A percentile compares a stretch with the other conserved stretches of the same genome.
These are phyloP conservation scores for Drosophila kikkawai DNA, from an alignment of 1,140 invertebrate species.

Conservation along the genomic window DNA sequence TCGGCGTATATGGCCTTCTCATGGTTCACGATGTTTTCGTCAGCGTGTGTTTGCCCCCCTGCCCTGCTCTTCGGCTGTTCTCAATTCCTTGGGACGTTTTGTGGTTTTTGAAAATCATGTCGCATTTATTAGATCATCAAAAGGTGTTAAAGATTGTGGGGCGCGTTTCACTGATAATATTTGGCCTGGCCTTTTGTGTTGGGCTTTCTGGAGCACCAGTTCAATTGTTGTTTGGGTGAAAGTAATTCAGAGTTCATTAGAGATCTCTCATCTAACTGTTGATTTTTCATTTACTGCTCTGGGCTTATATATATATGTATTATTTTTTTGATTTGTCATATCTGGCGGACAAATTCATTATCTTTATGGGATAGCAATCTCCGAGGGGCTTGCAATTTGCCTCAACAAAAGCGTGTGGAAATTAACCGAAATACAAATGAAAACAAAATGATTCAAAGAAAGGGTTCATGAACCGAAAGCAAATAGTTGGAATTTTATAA, in stretches of 20 bases:
- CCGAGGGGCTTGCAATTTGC: slow-evolving; percentile 25
- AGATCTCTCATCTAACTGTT: slow-evolving; percentile 36
- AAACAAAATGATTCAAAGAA: not conserved
- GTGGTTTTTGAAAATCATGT: slow-evolving; percentile 73
- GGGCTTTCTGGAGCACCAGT: slow-evolving; percentile 18
- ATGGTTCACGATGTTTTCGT: slow-evolving; percentile 52
- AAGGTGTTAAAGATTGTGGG: slow-evolving; percentile 75
- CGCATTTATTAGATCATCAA: slow-evolving; percentile 79
- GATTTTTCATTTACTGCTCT: slow-evolving; percentile 25
- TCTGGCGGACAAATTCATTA: slow-evolving; percentile 21
- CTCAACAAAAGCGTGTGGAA: slow-evolving; percentile 33
- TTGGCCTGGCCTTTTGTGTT: slow-evolving; percentile 54
- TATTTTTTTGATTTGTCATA: slow-evolving; percentile 33
- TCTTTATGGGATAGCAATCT: slow-evolving; percentile 37
- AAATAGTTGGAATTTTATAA: not conserved
- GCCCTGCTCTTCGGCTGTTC: slow-evolving; percentile 20
- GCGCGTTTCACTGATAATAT: slow-evolving; percentile 69
- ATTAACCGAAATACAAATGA: slow-evolving; percentile 26
- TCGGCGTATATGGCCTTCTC: slow-evolving; percentile 50
- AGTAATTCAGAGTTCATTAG: slow-evolving; percentile 69
- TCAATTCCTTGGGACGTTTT: slow-evolving; percentile 54
- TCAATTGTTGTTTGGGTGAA: slow-evolving; percentile 57
- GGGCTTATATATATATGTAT: not conserved
- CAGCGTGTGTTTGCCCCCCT: slow-evolving; percentile 15
- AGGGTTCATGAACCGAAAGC: not conserved